Percentiles rank a stretch among this genome's conserved stretches.
Evolutionary conservation across 2,797 vertebrate genomes (phyloP).

Genomic region (Lepilemur septentrionalis): DNA sequence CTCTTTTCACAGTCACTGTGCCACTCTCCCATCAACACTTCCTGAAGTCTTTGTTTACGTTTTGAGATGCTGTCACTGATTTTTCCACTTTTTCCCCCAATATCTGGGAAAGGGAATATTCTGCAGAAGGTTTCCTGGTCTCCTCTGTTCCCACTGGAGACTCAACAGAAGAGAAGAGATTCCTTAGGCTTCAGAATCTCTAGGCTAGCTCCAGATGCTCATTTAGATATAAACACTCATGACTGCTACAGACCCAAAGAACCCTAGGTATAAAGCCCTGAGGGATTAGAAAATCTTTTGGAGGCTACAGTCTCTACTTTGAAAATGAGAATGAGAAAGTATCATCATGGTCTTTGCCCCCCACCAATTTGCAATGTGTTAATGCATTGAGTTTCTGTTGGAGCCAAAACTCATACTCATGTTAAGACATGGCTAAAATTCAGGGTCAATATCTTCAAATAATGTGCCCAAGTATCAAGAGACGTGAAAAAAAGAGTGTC

Average conservation of each 20-base stretch:
- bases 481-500: not conserved
- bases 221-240: slow-evolving; percentile 8
- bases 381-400: not conserved
- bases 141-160: not conserved
- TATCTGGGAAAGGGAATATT: not conserved
- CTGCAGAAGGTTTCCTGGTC: not conserved
- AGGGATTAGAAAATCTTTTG: not conserved
- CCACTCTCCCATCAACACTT: not conserved
- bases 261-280: not conserved
- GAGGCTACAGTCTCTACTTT: not conserved
- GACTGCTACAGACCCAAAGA: not conserved
- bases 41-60: not conserved
- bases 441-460: not conserved
- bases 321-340: not conserved
- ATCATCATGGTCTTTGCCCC: not conserved
- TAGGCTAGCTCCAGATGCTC: slow-evolving; percentile 9
- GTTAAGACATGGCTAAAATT: not conserved
- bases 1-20: not conserved
- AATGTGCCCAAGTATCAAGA: not conserved
- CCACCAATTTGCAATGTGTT: not conserved
- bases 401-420: not conserved
- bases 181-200: not conserved
- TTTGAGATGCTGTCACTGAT: not conserved
- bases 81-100: not conserved
- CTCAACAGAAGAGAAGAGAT: not conserved